Evolutionary conservation across 23 tunicate genomes (phyloP), one percentile per base, ranked within the genome.

Genomic region (Oikopleura albicans): DNA sequence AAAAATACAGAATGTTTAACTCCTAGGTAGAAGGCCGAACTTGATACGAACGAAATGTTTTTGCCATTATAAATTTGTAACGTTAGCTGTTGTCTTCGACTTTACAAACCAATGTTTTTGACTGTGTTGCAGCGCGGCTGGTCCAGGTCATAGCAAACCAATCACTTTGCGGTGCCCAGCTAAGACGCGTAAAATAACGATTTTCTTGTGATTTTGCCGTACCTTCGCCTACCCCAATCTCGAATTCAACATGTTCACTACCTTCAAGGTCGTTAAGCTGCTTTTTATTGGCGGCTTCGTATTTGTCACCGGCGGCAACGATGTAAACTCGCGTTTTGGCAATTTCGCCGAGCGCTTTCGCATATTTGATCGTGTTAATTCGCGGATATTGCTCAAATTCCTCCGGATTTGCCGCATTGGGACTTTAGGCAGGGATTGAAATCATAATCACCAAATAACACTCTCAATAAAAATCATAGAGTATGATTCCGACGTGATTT

Each of bases 91-190:
- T 49, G 59, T 4, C 34, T 2, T 71, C 79, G 31, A 29, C 35
- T 2, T 71, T 71, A 37, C 79, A 71, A 71, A 71, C 79, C 34
- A 71, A 2, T 12, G 79, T 71, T 71, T 71, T 71, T 71, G 79
- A 27, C 31, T 71, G 79, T 22, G 79, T 71, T 16, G 37, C 79
- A 71, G 79, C 79, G 33, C 79, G 33, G 37, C 79, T 71, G 2
- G 79, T 12, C 79, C 79, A 71, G 79, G 35, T 29, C 79, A 71
- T 71, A 2, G 79, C 79, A 71, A 71, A 71, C 35, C 79, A 12
- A 31, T 34, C 2, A 16, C 36, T 16, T 22, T 71, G 37, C 4
- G 36, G 4, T 29, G 79, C 79, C 34, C 35, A 71, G 36, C 37
- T 2, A 71, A 71, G 33, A 22, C 79, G 33, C 4, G 79, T 71